Conservation (phyloP, 1,140 invertebrate species). For the Rhagoletis zephyria region DNA sequence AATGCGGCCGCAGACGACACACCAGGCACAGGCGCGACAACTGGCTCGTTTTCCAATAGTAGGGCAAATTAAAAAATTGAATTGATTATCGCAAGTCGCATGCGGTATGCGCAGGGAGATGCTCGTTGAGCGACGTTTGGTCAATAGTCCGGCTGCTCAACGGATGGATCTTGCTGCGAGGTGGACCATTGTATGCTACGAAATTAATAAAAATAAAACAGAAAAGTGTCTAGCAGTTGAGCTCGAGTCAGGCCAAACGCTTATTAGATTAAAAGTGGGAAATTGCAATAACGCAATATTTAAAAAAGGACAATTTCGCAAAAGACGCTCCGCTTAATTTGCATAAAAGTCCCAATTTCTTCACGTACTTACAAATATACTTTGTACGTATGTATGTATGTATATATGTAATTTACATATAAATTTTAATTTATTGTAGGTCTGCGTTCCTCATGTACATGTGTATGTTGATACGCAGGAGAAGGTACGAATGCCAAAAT, state of each 20-base stretch:
- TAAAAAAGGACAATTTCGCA: background rate
- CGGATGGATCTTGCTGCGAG: background rate
- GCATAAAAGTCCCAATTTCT: conserved; percentile 21
- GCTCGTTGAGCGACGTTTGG: background rate
- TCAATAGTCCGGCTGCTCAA: background rate
- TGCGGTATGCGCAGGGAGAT: background rate
- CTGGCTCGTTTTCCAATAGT: conserved; percentile 33
- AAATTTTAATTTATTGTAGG: background rate
- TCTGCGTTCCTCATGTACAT: no score
- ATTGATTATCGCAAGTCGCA: conserved; percentile 41
- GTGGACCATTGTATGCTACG: background rate
- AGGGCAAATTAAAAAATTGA: conserved; percentile 50
- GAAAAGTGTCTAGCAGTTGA: background rate
- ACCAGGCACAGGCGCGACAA: conserved; percentile 12
- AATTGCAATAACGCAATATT: conserved; percentile 5
- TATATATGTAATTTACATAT: background rate
- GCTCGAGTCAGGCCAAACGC: no score
- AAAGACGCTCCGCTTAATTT: background rate
- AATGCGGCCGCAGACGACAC: conserved; percentile 26
- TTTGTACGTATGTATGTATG: background rate
- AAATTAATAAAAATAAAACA: background rate
- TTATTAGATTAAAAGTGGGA: background rate
- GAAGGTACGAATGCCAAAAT: conserved; percentile 20
- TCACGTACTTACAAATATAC: background rate
- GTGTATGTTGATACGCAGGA: background rate